These are phyloP conservation scores for Fragum whitleyi DNA, from an alignment of 2,888 invertebrate species.

Conservation along the genomic window DNA sequence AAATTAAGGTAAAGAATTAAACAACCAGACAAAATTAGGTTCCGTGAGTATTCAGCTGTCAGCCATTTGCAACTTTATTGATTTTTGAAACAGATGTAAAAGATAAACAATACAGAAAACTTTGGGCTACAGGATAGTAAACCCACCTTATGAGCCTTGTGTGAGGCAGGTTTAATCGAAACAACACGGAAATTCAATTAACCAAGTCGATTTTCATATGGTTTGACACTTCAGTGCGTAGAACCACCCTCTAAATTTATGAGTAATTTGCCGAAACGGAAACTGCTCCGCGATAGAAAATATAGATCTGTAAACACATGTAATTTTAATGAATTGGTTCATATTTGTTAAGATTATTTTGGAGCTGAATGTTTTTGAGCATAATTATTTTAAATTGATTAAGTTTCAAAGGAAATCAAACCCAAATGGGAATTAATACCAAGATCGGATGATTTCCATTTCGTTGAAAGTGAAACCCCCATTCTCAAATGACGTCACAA, in stretches of 20 bases:
- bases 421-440: background rate
- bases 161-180: background rate
- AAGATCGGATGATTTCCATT: slow-evolving; percentile 13
- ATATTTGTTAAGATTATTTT: background rate
- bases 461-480: slow-evolving; percentile 16
- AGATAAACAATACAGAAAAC: background rate
- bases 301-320: slow-evolving; percentile 24
- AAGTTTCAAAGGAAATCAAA: no score
- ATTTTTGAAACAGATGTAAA: background rate
- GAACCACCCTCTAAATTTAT: slow-evolving; percentile 76
- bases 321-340: background rate
- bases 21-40: background rate
- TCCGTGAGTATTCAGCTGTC: slow-evolving; percentile 28
- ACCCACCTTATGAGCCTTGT: slow-evolving; percentile 5
- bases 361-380: no score
- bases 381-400: no score
- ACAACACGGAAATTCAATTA: background rate
- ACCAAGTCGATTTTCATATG: background rate
- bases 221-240: slow-evolving; percentile 71
- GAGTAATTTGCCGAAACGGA: slow-evolving; percentile 57
- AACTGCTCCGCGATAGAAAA: slow-evolving; percentile 45
- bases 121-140: background rate
- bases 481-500: slow-evolving; percentile 6
- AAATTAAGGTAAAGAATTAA: background rate
- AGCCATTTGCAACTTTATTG: slow-evolving; percentile 34